Evolutionary conservation across 2,888 invertebrate genomes (phyloP), one percentile per base, ranked within the genome.

Genomic region (Oligia fasciuncula): DNA sequence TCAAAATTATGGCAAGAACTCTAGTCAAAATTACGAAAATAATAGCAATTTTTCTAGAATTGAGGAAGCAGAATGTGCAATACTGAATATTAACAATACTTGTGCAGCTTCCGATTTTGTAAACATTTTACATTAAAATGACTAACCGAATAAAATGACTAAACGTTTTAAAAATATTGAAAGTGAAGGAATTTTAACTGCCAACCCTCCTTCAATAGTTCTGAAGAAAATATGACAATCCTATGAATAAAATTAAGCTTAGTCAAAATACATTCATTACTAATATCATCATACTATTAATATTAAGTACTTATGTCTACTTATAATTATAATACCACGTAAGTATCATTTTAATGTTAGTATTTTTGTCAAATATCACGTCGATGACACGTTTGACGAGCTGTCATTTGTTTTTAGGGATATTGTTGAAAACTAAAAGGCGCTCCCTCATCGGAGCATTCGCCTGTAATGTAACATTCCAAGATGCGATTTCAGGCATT

Each of bases 251-350:
- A 85, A 70, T 70, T 63, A 86, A 86, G 72, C 65, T 43, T 83
- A 82, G 69, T 78, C 72, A 85, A 74, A 85, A 65, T 68, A 84
- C 73, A 77, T 67, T 77, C 5, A 77, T 63, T 81, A 40, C 17
- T 63, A 60, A 62, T 62, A 70, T 79, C 60, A 23, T 77, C 14
- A 60, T 17, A 73, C 49, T 71, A 72, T 67, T 54, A 57, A 60
- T 73, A 73, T 57, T 85, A 85, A 81, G 76, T 84, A 74, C 81
- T 72, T 80, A 75, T 29, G 63, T 75, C 71, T 66, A 83, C 60
- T 49, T 75, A 69, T 29, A 14, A 23, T 49, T 75, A 69, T 29
- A 14, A 23, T 49, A 76, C 43, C 19, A 54, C 62, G 35, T 57
- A 57, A n/a, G 2, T 49, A 49, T 43, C 9, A 65, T n/a, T 51